phyloP scores from a whole-genome alignment of 1,140 invertebrate genomes.

The Saccostrea echinata region DNA sequence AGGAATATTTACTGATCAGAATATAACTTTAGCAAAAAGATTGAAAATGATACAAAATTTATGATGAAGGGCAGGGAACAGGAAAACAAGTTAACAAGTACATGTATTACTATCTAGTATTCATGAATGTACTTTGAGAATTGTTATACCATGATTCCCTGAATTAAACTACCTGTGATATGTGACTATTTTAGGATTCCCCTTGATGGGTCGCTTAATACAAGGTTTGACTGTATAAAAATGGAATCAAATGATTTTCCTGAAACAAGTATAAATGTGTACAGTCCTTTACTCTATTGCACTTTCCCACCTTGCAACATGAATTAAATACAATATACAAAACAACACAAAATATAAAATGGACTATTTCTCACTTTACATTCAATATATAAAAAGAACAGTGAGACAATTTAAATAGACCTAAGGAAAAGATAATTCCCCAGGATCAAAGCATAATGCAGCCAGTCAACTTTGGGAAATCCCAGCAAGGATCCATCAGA shows the following conservation, averaged over 20 bases:
- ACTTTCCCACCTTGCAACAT: neutral
- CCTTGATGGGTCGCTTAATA: no score
- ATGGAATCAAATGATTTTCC: neutral
- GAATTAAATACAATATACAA: neutral
- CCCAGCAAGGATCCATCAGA: slow-evolving; percentile 60
- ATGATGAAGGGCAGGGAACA: no score
- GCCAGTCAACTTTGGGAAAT: slow-evolving; percentile 65
- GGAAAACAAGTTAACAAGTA: no score
- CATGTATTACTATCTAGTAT: no score
- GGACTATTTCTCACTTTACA: neutral
- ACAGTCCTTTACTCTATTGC: neutral
- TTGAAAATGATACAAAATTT: no score
- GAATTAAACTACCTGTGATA: no score
- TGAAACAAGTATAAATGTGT: neutral
- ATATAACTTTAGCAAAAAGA: no score
- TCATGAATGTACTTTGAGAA: no score
- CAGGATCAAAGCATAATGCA: slow-evolving; percentile 66
- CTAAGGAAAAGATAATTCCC: slow-evolving; percentile 67
- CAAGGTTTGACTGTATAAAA: no score
- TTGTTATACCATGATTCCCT: no score
- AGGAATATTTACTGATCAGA: no score
- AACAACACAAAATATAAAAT: neutral
- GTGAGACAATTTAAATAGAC: neutral
- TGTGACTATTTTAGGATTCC: no score
- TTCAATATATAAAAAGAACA: neutral